Evolutionary conservation across 2,888 invertebrate genomes (phyloP).

Genomic region (Aradus depressus): DNA sequence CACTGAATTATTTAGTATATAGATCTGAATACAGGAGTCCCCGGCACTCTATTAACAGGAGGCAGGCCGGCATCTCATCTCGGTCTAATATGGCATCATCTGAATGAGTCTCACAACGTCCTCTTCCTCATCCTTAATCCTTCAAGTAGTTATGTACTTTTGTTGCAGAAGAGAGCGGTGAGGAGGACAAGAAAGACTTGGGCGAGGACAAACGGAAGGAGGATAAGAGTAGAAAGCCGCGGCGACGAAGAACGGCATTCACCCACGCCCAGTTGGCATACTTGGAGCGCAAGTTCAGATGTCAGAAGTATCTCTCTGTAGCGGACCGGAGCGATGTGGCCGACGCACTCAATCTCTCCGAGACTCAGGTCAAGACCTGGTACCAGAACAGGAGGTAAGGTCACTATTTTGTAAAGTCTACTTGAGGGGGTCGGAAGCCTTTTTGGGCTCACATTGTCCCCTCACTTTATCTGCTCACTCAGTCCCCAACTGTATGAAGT

Average conservation of each 20-base stretch:
- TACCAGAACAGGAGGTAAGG: slow-evolving; percentile 33
- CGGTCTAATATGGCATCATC: no score
- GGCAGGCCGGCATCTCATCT: no score
- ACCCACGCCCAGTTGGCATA: slow-evolving; percentile 89
- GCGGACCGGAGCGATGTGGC: slow-evolving; percentile 89
- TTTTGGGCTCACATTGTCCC: no score
- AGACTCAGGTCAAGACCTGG: slow-evolving; percentile 92
- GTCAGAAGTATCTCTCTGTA: slow-evolving; percentile 87
- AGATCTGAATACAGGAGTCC: no score
- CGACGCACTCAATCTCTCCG: slow-evolving; percentile 75
- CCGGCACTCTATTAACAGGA: no score
- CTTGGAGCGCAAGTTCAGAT: slow-evolving; percentile 81
- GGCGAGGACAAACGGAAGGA: slow-evolving; percentile 18
- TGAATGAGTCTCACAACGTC: no score
- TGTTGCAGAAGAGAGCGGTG: slow-evolving; percentile 19
- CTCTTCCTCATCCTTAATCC: no score
- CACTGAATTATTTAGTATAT: no score
- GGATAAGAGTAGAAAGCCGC: slow-evolving; percentile 56
- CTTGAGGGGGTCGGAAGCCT: no score
- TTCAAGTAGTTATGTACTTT: neutral
- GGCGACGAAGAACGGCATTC: slow-evolving; percentile 79
- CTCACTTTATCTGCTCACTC: no score
- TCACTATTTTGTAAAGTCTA: no score
- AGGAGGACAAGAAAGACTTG: neutral
- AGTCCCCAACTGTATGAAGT: no score